Conservation (phyloP, 53 echinoderm and acorn worm species). For the Holothuria scabra region DNA sequence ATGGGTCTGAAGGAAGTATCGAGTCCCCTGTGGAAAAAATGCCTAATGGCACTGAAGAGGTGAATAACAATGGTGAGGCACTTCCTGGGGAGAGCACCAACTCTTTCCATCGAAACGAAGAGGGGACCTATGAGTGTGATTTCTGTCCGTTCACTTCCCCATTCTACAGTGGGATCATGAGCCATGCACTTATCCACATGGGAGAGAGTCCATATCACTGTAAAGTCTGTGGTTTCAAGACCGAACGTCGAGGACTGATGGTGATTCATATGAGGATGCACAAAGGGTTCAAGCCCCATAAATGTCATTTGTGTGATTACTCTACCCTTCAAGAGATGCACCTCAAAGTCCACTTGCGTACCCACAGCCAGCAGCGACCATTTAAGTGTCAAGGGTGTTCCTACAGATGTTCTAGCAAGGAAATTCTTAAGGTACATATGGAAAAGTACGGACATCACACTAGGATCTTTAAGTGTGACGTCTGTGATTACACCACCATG, state of each 20-base stretch:
- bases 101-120: constrained; percentile 22
- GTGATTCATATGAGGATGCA: constrained; percentile 93
- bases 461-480: constrained; percentile 67
- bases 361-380: constrained; percentile 68
- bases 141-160: constrained; percentile 74
- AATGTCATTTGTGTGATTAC: constrained; percentile 78
- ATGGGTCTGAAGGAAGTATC: background rate
- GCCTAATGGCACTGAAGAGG: background rate
- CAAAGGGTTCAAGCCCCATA: constrained; percentile 81
- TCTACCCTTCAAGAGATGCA: constrained; percentile 83
- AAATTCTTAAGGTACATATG: constrained; percentile 73
- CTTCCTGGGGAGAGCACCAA: background rate
- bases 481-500: constrained; percentile 74
- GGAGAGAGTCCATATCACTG: constrained; percentile 86
- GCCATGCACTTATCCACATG: constrained; percentile 82
- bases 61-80: background rate
- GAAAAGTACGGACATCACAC: constrained; percentile 67
- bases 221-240: constrained; percentile 75
- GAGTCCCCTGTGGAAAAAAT: background rate
- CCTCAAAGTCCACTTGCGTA: constrained; percentile 76
- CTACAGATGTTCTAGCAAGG: constrained; percentile 62
- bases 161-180: constrained; percentile 86
- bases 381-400: constrained; percentile 63
- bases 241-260: constrained; percentile 81
- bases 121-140: constrained; percentile 68